Evolutionary conservation across 1,140 invertebrate species (phyloP), one percentile per base, ranked within the genome.

Genomic region (Epicauta chinensis): DNA sequence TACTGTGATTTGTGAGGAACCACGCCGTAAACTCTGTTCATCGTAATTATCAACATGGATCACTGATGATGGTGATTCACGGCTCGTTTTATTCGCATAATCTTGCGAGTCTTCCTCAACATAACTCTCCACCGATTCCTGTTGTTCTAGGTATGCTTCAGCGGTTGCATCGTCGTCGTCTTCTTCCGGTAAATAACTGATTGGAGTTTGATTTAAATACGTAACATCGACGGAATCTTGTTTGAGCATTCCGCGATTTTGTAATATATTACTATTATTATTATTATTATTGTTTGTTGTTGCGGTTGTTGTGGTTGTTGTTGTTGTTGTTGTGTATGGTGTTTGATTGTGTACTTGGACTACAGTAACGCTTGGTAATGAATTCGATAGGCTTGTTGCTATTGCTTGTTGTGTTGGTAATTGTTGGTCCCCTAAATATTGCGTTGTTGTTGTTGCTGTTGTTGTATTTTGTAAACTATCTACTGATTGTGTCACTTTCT

Each of bases 41-140:
- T 63, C 71, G 53, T 67, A 65, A 34, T 55, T 61, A 40, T 74
- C 70, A 44, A 71, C 64, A 47, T 69, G 69, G 57, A 71, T 71
- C 56, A 74, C 72, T 48, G 70, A 70, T 14, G 64, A 66, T 5
- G 73, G 71, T 13, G 70, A 72, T 32, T 70, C 69, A 16, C 60
- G 65, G 41, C 55, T 67, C 59, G 60, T 55, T 60, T 70, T 66
- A 42, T 57, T 60, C 38, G 14, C 35, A 35, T 63, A 59, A 17
- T 62, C 56, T 4, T 38, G 37, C 9, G 23, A 14, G 31, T 66
- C 68, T 45, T 75, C 73, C 39, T 73, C 72, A 11, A 63, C 56
- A 51, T 72, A 74, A 56, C 69, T 73, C 34, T 76, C 74, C 2
- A 76, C 46, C 10, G 73, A 74, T 44, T 73, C 70, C 51, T 73